Evolutionary conservation across 2,888 invertebrate species (phyloP).

Genomic region (Yponomeuta evonymella): DNA sequence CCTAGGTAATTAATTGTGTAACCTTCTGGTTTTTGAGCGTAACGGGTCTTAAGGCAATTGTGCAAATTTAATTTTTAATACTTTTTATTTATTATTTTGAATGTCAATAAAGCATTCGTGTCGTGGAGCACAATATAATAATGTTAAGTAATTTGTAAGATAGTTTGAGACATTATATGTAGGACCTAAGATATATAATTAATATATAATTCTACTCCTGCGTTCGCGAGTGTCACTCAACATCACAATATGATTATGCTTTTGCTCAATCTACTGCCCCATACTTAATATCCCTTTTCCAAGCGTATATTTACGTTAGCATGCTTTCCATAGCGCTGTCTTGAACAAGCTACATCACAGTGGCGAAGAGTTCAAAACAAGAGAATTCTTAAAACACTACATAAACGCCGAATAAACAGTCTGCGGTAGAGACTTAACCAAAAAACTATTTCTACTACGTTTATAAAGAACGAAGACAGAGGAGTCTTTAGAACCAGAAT

Average conservation of each 20-base stretch:
- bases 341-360: not conserved
- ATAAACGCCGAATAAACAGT: too few relatives aligned
- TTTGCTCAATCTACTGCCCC: slow-evolving; percentile 27
- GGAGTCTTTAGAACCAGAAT: too few relatives aligned
- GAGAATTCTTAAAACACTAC: too few relatives aligned
- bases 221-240: slow-evolving; percentile 38
- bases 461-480: too few relatives aligned
- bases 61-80: slow-evolving; percentile 53
- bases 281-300: not conserved
- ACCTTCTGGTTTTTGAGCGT: slow-evolving; percentile 30
- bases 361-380: too few relatives aligned
- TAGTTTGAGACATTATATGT: slow-evolving; percentile 59
- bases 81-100: slow-evolving; percentile 63
- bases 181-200: slow-evolving; percentile 47
- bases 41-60: slow-evolving; percentile 38
- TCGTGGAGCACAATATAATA: slow-evolving; percentile 52
- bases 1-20: slow-evolving; percentile 9
- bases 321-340: too few relatives aligned
- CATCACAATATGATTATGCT: slow-evolving; percentile 49
- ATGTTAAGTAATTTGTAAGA: slow-evolving; percentile 73
- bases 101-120: slow-evolving; percentile 38
- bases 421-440: too few relatives aligned
- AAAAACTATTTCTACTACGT: too few relatives aligned
- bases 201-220: slow-evolving; percentile 46
- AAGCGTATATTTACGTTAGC: not conserved